Percentiles rank a stretch among this genome's conserved stretches.
phyloP scores from a whole-genome alignment of 2,113 vertebrate species.

The Lucifuga dentata region DNA sequence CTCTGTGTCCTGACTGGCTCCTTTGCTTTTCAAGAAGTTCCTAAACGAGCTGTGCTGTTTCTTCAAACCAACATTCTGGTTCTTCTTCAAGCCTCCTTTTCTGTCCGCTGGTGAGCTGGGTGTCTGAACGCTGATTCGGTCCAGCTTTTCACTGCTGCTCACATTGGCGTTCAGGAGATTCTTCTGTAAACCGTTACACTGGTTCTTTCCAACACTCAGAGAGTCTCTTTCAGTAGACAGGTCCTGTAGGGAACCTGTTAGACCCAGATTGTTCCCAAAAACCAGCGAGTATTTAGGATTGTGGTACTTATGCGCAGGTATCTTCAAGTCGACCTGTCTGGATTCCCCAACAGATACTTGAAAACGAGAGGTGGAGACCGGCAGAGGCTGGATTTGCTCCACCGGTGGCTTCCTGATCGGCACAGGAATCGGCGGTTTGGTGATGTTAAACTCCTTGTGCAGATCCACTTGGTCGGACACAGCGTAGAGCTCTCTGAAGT shows the following conservation, averaged over 20 bases:
- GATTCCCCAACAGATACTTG: conserved; percentile 73
- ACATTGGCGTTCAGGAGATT: conserved; percentile 14
- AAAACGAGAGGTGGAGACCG: conserved; percentile 77
- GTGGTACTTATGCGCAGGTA: conserved; percentile 93
- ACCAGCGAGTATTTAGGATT: conserved; percentile 96
- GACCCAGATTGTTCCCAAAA: conserved; percentile 77
- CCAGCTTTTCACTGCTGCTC: conserved; percentile 16
- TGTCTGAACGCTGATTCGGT: conserved; percentile 5
- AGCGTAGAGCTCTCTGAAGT: conserved; percentile 96
- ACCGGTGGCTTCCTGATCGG: conserved; percentile 66
- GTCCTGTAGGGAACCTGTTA: conserved; percentile 79
- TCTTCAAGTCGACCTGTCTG: conserved; percentile 70
- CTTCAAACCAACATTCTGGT: conserved; percentile 26
- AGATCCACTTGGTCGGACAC: conserved; percentile 91
- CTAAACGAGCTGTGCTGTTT: conserved; percentile 79
- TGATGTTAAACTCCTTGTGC: conserved; percentile 85
- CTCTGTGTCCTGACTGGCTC: conserved; percentile 46
- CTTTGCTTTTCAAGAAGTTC: conserved; percentile 74
- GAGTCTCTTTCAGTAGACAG: conserved; percentile 58
- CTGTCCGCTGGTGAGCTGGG: conserved; percentile 17
- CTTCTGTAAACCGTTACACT: conserved; percentile 49
- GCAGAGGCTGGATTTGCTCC: conserved; percentile 56
- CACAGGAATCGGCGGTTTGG: conserved; percentile 65
- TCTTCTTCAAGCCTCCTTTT: conserved; percentile 53
- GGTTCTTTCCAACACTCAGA: background rate